phyloP scores from a whole-genome alignment of 2,113 vertebrate genomes.

The Myotis yumanensis region DNA sequence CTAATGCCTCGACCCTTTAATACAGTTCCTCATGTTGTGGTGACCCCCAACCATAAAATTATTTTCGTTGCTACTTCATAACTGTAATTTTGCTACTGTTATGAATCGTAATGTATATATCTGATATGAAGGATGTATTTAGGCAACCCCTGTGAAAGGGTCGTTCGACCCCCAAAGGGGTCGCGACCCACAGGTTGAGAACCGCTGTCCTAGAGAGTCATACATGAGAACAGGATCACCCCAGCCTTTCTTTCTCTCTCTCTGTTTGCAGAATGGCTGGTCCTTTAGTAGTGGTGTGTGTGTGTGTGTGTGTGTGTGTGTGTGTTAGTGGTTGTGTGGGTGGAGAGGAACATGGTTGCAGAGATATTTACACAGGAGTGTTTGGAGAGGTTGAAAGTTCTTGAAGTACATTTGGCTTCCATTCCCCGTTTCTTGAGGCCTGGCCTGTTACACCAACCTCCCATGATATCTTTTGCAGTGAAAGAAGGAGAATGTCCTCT shows the following conservation, averaged over 20 bases:
- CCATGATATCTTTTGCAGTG: constrained; percentile 14
- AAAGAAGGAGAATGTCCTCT: constrained; percentile 57
- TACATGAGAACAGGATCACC: neutral
- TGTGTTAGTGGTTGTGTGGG: neutral
- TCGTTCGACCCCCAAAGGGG: too few species aligned
- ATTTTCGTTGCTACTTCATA: too few species aligned
- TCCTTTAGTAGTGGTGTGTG: neutral
- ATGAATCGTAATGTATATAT: too few species aligned
- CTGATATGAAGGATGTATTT: too few species aligned
- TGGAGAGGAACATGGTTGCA: neutral
- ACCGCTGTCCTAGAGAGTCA: neutral
- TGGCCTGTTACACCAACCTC: neutral
- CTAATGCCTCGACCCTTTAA: too few species aligned
- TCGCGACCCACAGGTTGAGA: too few species aligned
- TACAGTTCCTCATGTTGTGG: too few species aligned
- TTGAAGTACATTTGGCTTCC: neutral
- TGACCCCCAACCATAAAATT: too few species aligned
- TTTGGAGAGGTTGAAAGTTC: neutral
- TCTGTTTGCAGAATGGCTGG: neutral
- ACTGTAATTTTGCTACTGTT: too few species aligned
- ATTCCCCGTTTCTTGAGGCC: neutral
- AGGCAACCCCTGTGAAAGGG: too few species aligned
- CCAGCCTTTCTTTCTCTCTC: neutral
- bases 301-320: neutral
- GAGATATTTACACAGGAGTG: neutral